Evolutionary conservation across 2,888 invertebrate species (phyloP), one percentile per base, ranked within the genome.

Genomic region (Lamellibrachia columna): DNA sequence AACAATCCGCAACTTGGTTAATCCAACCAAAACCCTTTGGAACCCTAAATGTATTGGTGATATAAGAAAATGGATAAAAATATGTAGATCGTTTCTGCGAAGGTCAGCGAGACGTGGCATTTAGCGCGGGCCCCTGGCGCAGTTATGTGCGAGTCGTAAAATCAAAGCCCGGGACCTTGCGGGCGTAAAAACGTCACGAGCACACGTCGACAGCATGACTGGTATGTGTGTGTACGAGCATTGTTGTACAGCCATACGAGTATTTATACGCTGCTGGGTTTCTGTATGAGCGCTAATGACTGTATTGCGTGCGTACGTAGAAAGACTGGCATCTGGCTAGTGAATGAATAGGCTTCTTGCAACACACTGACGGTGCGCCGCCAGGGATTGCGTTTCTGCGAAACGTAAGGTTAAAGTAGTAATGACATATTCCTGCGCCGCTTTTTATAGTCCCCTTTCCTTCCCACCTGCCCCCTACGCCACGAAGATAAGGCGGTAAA

Each of bases 331-430:
- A 75, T 75, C 75, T 75, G 75, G 75, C 75, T 15, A 15, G 75
- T 75, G 75, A 75, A 75, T 75, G 75, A 75, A 75, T 75, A 75
- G 75, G 75, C 75, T 22, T 40, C 40, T 40, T 40, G 40, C 40
- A 40, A 40, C 40, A 40, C 40, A 40, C 40, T 40, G 40, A 40
- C 40, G 40, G 6, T n/a, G 22, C 75, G 75, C 75, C 75, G 75
- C 15, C 75, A 6, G 75, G 75, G 75, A 75, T 75, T 75, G 15
- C 75, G 22, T 75, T 75, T 75, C 75, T 75, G n/a, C 75, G 75
- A 75, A 75, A 75, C 75, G 75, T 75, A 75, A 75, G 75, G 75
- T 22, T 75, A 75, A 75, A 75, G 75, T 75, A 75, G 75, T 75
- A 75, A 75, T 75, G 75, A 75, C 75, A 75, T 75, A 75, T 75